Percentiles rank a stretch among this genome's conserved stretches.
Evolutionary conservation across 2,888 invertebrate genomes (phyloP).

Genomic region (Conchocele bisecta): DNA sequence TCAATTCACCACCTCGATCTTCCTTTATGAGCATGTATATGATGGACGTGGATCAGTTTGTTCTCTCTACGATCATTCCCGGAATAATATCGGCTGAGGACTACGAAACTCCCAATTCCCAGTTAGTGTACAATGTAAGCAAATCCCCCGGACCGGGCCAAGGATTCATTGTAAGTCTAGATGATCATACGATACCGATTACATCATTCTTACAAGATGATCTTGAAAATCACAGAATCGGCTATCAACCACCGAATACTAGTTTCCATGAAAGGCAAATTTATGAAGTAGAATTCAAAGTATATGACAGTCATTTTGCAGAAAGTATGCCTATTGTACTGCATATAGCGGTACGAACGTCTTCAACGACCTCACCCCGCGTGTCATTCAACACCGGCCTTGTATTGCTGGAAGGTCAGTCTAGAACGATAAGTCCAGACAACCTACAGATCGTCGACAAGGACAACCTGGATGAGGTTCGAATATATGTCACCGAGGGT

Average conservation of each 20-base stretch:
- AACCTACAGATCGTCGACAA: conserved; percentile 80
- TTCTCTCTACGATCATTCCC: conserved; percentile 79
- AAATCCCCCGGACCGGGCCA: conserved; percentile 72
- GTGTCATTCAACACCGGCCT: conserved; percentile 78
- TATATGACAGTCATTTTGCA: conserved; percentile 80
- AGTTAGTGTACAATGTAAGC: conserved; percentile 80
- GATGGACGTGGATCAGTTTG: conserved; percentile 82
- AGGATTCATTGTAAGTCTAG: conserved; percentile 79
- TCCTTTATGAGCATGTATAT: conserved; percentile 80
- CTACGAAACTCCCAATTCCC: conserved; percentile 78
- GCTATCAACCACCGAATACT: conserved; percentile 79
- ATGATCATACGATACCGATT: conserved; percentile 78
- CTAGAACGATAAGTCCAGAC: conserved; percentile 71
- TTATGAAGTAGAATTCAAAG: conserved; percentile 78
- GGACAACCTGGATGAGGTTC: conserved; percentile 77
- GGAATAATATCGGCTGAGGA: conserved; percentile 81
- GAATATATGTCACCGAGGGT: conserved; percentile 79
- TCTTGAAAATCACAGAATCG: conserved; percentile 79
- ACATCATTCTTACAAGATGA: conserved; percentile 80
- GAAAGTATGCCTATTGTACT: conserved; percentile 79
- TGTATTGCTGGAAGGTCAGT: conserved; percentile 80
- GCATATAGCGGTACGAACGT: conserved; percentile 79
- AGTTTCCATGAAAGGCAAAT: conserved; percentile 74
- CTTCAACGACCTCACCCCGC: conserved; percentile 77
- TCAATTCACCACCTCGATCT: conserved; percentile 80